These are phyloP conservation scores for Lepus americanus DNA, from an alignment of 2,113 vertebrate genomes.

Conservation along the genomic window DNA sequence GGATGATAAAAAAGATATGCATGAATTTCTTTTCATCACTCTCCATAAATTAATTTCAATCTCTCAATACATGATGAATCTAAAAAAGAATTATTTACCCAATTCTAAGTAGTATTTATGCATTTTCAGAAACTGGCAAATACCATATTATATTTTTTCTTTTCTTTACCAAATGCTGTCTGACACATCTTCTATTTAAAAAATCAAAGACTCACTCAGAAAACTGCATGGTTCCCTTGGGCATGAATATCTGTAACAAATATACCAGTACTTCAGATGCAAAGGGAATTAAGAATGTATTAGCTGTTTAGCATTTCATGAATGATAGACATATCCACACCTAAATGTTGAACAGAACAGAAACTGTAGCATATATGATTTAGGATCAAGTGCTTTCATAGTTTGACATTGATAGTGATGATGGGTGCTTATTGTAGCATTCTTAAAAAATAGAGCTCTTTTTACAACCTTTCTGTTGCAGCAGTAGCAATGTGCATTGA, in stretches of 20 bases:
- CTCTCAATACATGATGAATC: not conserved
- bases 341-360: constrained; percentile 64
- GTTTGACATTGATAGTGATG: constrained; percentile 42
- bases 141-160: constrained; percentile 55
- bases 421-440: not conserved
- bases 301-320: constrained; percentile 83
- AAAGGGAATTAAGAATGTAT: constrained; percentile 85
- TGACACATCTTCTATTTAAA: constrained; percentile 75
- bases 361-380: not conserved
- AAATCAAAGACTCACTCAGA: constrained; percentile 75
- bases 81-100: constrained; percentile 65
- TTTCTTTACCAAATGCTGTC: constrained; percentile 69
- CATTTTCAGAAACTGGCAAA: constrained; percentile 61
- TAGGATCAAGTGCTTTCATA: constrained; percentile 10
- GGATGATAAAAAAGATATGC: not conserved
- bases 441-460: not conserved
- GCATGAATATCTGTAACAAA: constrained; percentile 83
- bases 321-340: constrained; percentile 75
- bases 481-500: not conserved
- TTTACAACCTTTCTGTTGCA: not conserved
- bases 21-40: constrained; percentile 39
- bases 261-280: constrained; percentile 81
- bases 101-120: constrained; percentile 29
- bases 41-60: constrained; percentile 16
- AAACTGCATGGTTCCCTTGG: constrained; percentile 80